Evolutionary conservation across 2,888 invertebrate species (phyloP), one percentile per base, ranked within the genome.

Genomic region (Bruchidius siliquastri): DNA sequence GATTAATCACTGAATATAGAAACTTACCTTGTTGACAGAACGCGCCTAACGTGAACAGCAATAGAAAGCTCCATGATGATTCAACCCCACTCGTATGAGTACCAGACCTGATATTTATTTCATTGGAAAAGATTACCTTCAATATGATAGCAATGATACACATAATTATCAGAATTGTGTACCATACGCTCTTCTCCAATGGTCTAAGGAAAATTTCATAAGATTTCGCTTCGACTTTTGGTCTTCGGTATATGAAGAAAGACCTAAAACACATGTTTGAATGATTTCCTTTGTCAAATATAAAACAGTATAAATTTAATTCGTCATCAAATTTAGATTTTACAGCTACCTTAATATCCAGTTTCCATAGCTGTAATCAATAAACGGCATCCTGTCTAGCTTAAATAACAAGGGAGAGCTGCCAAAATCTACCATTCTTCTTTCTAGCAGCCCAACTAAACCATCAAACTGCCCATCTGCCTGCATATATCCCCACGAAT

Each of bases 181-280:
- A 85, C 91, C 91, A 93, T 0, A 92, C 91, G 0, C 83, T 82
- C 66, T 83, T 83, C 8, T 88, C 87, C 69, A 93, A 87, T 0
- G 93, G 93, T 32, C 91, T 88, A 0, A 91, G 87, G 82, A 92
- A 93, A 26, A 91, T 90, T 68, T 90, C 89, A 75, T 88, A 90
- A 79, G 90, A 88, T 22, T 89, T 88, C 68, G 88, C 88, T 0
- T 89, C 88, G 68, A 88, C 88, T 78, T 90, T 90, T 0, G 93
- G 93, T 82, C 92, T 91, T 0, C 92, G 90, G 80, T 93, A 91
- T 75, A 93, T 90, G 81, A 93, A 91, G 70, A 89, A 87, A 0
- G 91, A 90, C 75, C 92, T 92, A 82, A 32, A 83, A 82, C n/a
- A n/a, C n/a, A n/a, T n/a, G n/a, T n/a, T n/a, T n/a, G n/a, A n/a